Percentiles rank a stretch among this genome's conserved stretches.
Evolutionary conservation across 2,888 invertebrate genomes (phyloP).

Genomic region (Mamestra brassicae): DNA sequence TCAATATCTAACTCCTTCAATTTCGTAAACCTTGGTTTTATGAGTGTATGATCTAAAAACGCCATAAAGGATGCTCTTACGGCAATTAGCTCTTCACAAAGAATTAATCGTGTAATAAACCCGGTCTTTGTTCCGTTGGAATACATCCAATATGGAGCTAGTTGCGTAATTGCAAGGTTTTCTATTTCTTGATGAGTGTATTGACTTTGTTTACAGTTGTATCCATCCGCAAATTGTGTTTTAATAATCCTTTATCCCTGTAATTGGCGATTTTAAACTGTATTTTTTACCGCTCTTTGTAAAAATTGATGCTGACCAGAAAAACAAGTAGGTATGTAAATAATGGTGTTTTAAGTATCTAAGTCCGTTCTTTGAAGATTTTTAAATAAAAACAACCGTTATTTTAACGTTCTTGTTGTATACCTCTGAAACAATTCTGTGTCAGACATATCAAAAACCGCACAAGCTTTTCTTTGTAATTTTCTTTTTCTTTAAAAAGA

Average conservation of each 20-base stretch:
- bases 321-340: constrained; percentile 21
- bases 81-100: constrained; percentile 71
- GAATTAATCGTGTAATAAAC: constrained; percentile 73
- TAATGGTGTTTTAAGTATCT: constrained; percentile 23
- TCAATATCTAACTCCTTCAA: constrained; percentile 9
- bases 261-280: constrained; percentile 20
- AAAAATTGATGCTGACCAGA: constrained; percentile 6
- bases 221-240: constrained; percentile 23
- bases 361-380: constrained; percentile 34
- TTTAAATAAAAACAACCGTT: constrained; percentile 26
- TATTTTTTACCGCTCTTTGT: constrained; percentile 23
- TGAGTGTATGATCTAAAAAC: constrained; percentile 37
- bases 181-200: constrained; percentile 60
- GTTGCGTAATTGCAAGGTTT: constrained; percentile 70
- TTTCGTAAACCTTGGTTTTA: constrained; percentile 4
- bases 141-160: constrained; percentile 69
- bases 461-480: constrained; percentile 5
- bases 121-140: constrained; percentile 75
- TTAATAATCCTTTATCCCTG: constrained; percentile 43
- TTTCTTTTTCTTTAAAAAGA: neutral
- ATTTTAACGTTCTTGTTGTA: constrained; percentile 19
- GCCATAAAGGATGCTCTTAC: constrained; percentile 36
- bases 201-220: constrained; percentile 63
- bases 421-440: neutral
- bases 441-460: constrained; percentile 18